Evolutionary conservation across 1,140 invertebrate genomes (phyloP).

Genomic region (Cepaea nemoralis): DNA sequence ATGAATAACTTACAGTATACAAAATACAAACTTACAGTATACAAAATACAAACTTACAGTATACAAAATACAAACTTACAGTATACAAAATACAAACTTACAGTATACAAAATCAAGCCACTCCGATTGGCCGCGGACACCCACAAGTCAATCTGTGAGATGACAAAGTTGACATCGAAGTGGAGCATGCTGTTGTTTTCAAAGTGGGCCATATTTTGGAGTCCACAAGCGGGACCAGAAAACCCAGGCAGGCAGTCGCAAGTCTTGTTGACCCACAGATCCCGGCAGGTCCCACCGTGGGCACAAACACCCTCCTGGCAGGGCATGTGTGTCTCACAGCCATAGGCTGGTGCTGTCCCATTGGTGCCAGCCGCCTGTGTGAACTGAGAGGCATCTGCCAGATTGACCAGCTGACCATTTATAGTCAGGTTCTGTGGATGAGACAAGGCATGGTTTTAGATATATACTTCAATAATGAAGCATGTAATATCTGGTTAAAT

Average conservation of each 20-base stretch:
- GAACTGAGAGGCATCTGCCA: slow-evolving; percentile 26
- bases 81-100: too few relatives aligned
- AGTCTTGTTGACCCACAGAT: slow-evolving; percentile 53
- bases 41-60: too few relatives aligned
- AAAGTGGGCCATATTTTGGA: slow-evolving; percentile 57
- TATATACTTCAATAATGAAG: too few relatives aligned
- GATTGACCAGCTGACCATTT: slow-evolving; percentile 44
- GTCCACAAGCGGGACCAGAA: slow-evolving; percentile 47
- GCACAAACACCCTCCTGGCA: slow-evolving; percentile 48
- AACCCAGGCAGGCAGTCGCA: slow-evolving; percentile 56
- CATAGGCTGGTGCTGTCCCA: slow-evolving; percentile 36
- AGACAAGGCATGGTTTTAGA: too few relatives aligned
- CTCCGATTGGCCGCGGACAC: slow-evolving; percentile 41
- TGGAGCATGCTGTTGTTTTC: slow-evolving; percentile 50
- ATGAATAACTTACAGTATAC: too few relatives aligned
- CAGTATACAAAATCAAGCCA: slow-evolving; percentile 60
- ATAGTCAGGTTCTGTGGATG: slow-evolving; percentile 48
- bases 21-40: too few relatives aligned
- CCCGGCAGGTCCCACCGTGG: slow-evolving; percentile 58
- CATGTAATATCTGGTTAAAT: too few relatives aligned
- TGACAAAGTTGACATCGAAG: slow-evolving; percentile 42
- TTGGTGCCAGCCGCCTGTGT: neutral
- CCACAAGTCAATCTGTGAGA: slow-evolving; percentile 50
- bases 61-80: too few relatives aligned
- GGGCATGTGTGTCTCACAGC: slow-evolving; percentile 50